Evolutionary conservation across 2,888 invertebrate species (phyloP), one percentile per base, ranked within the genome.

Genomic region (Hirtodrosophila confusa): DNA sequence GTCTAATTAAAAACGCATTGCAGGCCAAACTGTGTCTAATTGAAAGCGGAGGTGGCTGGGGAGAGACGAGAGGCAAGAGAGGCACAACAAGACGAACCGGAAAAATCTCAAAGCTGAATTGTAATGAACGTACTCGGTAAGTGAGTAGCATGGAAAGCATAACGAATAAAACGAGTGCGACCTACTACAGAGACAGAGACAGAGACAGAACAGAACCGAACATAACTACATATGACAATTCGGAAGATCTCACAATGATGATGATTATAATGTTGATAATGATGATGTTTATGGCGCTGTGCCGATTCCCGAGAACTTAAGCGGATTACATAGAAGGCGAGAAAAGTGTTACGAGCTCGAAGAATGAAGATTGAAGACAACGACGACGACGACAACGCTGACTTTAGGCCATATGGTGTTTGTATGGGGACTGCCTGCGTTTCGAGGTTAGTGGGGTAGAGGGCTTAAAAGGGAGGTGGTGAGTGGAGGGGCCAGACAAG

Each of bases 221-320:
- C 40, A 40, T 23, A 62, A 43, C 37, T 31, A 17, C 37, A 54
- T 24, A 60, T 47, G 49, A 68, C 43, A 43, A 58, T 58, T 35
- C 27, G 49, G 23, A 47, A 45, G 36, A 27, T 36, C 40, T 40
- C 11, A 43, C 24, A 11, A 33, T 27, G 12, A 67, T 64, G 41
- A 67, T 69, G 65, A 68, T 78, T 43, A 31, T 65, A 27, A 37
- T 27, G 44, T 48, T 53, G 50, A 47, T 70, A 51, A 80, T 80
- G 40, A 70, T 80, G 66, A 70, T 61, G 74, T 70, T 78, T 70
- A 80, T 84, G 85, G 41, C 57, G 62, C 45, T 77, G 78, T 83
- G 79, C 88, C 70, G 86, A 86, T 83, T 88, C 86, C 69, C 55
- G 63, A 75, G 83, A 83, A 83, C 80, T 75, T 83, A 83, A 83